phyloP scores from a whole-genome alignment of 2,797 vertebrate species.

The Danio choprae region DNA sequence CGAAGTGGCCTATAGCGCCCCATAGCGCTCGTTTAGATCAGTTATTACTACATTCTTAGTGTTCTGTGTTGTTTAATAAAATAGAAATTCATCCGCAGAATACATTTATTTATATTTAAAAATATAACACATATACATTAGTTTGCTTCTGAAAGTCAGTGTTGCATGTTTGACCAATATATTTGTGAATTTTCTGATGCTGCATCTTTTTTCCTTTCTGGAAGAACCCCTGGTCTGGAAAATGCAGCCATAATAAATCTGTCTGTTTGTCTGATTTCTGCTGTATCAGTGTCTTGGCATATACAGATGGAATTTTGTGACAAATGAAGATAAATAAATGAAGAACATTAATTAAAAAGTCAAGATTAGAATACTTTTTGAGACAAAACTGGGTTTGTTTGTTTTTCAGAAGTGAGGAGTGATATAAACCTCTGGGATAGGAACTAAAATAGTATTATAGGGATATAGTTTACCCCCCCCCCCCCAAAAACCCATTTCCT shows the following conservation, averaged over 20 bases:
- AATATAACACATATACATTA: background rate
- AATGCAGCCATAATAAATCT: conserved; percentile 33
- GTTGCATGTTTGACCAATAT: background rate
- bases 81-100: too few species aligned
- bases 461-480: too few species aligned
- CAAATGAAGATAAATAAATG: background rate
- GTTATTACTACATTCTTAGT: background rate
- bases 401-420: background rate
- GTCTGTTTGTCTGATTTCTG: conserved; percentile 11
- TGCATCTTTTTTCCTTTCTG: background rate
- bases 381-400: too few species aligned
- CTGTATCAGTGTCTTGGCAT: conserved; percentile 12
- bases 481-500: too few species aligned
- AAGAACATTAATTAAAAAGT: background rate
- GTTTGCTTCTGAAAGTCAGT: background rate
- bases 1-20: conserved; percentile 36
- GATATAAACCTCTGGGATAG: too few species aligned
- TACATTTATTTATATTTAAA: background rate
- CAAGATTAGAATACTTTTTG: background rate
- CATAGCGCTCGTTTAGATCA: too few species aligned
- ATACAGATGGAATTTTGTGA: background rate
- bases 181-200: background rate
- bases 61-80: background rate
- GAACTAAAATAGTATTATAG: too few species aligned
- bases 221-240: conserved; percentile 16